Conservation (phyloP, 2,113 vertebrate genomes). For the Garra rufa region DNA sequence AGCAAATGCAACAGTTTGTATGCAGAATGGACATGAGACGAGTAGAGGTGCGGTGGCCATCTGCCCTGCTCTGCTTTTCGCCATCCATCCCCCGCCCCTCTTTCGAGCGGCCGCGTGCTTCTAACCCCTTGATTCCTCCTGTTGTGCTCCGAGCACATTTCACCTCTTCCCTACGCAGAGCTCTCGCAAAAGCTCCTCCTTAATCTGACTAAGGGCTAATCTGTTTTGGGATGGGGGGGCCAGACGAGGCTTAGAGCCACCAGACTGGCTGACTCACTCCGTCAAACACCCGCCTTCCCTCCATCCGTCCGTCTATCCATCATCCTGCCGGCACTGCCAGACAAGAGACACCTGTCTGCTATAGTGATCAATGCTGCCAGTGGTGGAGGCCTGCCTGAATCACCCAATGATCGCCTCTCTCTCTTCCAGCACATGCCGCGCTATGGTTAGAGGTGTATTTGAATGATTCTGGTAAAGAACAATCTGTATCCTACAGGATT, state of each 20-base stretch:
- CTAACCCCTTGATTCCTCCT: constrained; percentile 52
- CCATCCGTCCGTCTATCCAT: constrained; percentile 21
- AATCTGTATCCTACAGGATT: not conserved
- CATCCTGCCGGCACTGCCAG: constrained; percentile 17
- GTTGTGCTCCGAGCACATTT: constrained; percentile 61
- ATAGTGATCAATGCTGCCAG: constrained; percentile 46
- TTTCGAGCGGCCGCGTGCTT: not conserved
- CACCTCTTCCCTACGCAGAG: constrained; percentile 60
- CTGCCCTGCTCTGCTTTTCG: constrained; percentile 25
- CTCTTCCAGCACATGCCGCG: constrained; percentile 16
- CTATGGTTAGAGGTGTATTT: not conserved
- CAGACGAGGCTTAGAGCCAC: constrained; percentile 23
- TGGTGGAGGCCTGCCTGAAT: constrained; percentile 45
- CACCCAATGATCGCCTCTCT: constrained; percentile 32
- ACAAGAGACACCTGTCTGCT: constrained; percentile 62
- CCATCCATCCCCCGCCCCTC: not conserved
- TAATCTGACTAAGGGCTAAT: constrained; percentile 75
- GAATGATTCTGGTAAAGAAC: constrained; percentile 4
- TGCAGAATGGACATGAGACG: not conserved
- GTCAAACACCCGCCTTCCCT: constrained; percentile 31
- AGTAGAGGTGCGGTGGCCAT: constrained; percentile 27
- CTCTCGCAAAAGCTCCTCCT: constrained; percentile 54
- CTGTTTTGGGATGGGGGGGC: constrained; percentile 53
- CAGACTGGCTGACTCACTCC: constrained; percentile 47
- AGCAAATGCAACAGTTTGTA: not conserved